Conservation (phyloP, 1,140 invertebrate genomes). For the Pogonomyrmex barbatus region DNA sequence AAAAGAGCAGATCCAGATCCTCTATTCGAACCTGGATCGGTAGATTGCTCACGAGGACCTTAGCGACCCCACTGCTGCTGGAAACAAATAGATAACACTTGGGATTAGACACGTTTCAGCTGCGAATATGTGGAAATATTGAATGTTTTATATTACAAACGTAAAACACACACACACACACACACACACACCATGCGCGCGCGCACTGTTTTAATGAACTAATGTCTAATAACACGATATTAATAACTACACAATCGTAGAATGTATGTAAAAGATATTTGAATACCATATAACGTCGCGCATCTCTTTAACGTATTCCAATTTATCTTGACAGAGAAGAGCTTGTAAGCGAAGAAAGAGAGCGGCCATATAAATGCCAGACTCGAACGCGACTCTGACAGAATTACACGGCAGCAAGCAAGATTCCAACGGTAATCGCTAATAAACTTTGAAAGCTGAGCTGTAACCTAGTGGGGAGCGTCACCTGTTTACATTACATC, state of each 20-base stretch:
- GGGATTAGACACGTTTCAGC: neutral
- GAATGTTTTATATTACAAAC: neutral
- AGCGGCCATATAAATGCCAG: constrained; percentile 30
- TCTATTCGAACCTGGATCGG: constrained; percentile 92
- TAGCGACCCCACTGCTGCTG: constrained; percentile 90
- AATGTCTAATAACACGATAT: neutral
- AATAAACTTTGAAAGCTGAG: constrained; percentile 47
- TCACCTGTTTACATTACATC: constrained; percentile 43
- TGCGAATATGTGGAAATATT: neutral
- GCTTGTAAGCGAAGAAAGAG: constrained; percentile 42
- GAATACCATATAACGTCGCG: neutral
- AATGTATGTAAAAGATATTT: neutral
- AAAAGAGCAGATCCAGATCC: constrained; percentile 93
- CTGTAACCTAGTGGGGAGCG: constrained; percentile 18
- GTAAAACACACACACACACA: neutral
- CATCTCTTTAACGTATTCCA: neutral
- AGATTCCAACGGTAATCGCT: constrained; percentile 22
- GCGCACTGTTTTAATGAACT: neutral
- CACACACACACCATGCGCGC: neutral
- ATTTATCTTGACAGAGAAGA: neutral
- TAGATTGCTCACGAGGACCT: constrained; percentile 95
- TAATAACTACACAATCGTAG: neutral
- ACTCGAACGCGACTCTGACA: constrained; percentile 19
- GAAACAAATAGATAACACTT: neutral
- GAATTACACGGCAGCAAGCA: constrained; percentile 21